Conservation (phyloP, 2,113 vertebrate genomes). For the Tetraodon nigroviridis region DNA sequence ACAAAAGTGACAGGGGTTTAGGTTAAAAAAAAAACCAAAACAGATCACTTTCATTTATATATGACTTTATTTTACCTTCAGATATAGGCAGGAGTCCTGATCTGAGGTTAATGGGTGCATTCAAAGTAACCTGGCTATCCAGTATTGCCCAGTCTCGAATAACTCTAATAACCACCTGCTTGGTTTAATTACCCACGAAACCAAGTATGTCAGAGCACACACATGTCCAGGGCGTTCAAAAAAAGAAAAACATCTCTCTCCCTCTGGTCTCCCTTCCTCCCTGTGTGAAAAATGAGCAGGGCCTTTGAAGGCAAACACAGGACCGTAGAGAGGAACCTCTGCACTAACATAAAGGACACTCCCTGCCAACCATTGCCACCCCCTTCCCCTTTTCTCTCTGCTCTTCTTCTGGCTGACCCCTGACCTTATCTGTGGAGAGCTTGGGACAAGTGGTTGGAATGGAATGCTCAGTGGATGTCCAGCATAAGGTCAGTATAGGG, state of each 20-base stretch:
- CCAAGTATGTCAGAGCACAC: conserved; percentile 21
- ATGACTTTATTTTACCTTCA: background rate
- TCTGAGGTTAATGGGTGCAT: too few species aligned
- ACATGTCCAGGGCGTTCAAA: conserved; percentile 21
- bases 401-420: conserved; percentile 37
- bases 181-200: conserved; percentile 30
- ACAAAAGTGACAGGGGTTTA: conserved; percentile 1
- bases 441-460: conserved; percentile 36
- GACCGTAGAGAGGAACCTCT: background rate
- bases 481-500: conserved; percentile 17
- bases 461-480: conserved; percentile 40
- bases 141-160: background rate
- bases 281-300: background rate
- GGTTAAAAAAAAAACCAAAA: background rate
- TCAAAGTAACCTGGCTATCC: background rate
- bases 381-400: background rate
- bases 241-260: conserved; percentile 32
- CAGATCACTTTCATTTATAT: conserved; percentile 5
- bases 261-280: background rate
- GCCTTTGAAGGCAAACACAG: conserved; percentile 15
- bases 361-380: conserved; percentile 3
- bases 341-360: conserved; percentile 13
- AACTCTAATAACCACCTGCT: conserved; percentile 12
- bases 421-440: conserved; percentile 45
- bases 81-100: background rate